These are phyloP conservation scores for Eupristina koningsbergeri DNA, from an alignment of 1,140 invertebrate species.

Conservation along the genomic window DNA sequence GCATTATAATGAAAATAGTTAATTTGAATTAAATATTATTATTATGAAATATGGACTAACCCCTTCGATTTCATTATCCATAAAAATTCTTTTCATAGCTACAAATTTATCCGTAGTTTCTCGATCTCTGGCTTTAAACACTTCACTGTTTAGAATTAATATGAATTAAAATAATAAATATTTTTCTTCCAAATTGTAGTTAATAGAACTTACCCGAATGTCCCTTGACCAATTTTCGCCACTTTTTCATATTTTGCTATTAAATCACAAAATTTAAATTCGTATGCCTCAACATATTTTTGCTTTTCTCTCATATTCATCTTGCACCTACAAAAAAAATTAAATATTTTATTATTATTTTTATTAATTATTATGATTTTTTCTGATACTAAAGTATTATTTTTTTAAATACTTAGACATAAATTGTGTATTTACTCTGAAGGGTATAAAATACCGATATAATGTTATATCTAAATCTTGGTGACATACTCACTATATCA, in stretches of 20 bases:
- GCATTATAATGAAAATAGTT: too few relatives aligned
- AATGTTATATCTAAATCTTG: too few relatives aligned
- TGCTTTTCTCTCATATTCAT: slow-evolving; percentile 83
- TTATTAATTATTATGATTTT: neutral
- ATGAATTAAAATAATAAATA: neutral
- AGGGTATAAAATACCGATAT: too few relatives aligned
- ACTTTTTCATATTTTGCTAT: slow-evolving; percentile 96
- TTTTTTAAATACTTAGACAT: too few relatives aligned
- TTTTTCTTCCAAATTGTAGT: neutral
- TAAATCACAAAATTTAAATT: slow-evolving; percentile 94
- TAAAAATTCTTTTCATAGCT: slow-evolving; percentile 98
- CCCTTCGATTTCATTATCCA: slow-evolving; percentile 99
- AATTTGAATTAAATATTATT: neutral
- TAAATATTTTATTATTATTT: neutral
- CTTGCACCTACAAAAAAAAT: slow-evolving; percentile 17
- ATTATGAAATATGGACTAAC: slow-evolving; percentile 75
- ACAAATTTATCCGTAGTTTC: slow-evolving; percentile 91
- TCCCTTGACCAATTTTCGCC: slow-evolving; percentile 98
- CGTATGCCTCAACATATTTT: slow-evolving; percentile 91
- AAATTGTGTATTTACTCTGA: too few relatives aligned
- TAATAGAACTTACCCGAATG: slow-evolving; percentile 84
- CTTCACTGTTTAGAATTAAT: slow-evolving; percentile 81
- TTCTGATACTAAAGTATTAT: too few relatives aligned
- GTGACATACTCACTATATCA: too few relatives aligned
- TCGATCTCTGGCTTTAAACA: slow-evolving; percentile 95